Percentiles rank a stretch among this genome's conserved stretches.
These are phyloP conservation scores for Therioaphis trifolii DNA, from an alignment of 2,888 invertebrate species.

Conservation along the genomic window DNA sequence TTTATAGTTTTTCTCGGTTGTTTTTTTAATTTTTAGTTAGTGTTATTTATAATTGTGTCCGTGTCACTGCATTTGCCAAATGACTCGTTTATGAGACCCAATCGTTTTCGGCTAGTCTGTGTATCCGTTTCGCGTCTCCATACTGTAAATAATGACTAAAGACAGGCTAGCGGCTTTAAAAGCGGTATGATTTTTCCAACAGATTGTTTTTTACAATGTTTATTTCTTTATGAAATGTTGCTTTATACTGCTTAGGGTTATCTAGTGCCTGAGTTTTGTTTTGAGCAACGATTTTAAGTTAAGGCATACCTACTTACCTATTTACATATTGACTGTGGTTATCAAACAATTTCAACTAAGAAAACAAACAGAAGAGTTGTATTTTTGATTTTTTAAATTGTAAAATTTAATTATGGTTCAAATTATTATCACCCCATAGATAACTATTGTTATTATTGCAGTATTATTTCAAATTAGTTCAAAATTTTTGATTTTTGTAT, in stretches of 20 bases:
- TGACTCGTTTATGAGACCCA: conserved; percentile 61
- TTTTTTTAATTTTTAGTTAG: conserved; percentile 50
- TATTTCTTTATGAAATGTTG: not conserved
- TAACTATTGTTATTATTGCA: not conserved
- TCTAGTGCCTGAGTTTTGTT: not conserved
- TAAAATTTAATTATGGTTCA: not conserved
- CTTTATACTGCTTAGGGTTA: not conserved
- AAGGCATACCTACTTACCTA: not conserved
- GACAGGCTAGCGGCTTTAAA: conserved; percentile 96
- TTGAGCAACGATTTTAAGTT: not conserved
- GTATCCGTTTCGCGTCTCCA: conserved; percentile 54
- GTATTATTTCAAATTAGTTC: not conserved
- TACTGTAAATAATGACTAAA: conserved; percentile 85
- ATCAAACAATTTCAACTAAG: conserved; percentile 18
- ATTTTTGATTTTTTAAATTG: not conserved
- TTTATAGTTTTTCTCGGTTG: conserved; percentile 51
- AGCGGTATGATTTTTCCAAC: conserved; percentile 77
- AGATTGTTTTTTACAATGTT: not conserved
- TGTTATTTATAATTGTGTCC: conserved; percentile 32
- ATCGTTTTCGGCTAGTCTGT: conserved; percentile 59
- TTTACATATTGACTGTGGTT: not conserved
- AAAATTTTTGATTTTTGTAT: not conserved
- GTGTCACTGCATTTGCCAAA: conserved; percentile 46
- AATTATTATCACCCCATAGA: not conserved
- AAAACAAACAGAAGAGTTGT: not conserved